Evolutionary conservation across 1,140 invertebrate species (phyloP).

Genomic region (Papilio polyxenes): DNA sequence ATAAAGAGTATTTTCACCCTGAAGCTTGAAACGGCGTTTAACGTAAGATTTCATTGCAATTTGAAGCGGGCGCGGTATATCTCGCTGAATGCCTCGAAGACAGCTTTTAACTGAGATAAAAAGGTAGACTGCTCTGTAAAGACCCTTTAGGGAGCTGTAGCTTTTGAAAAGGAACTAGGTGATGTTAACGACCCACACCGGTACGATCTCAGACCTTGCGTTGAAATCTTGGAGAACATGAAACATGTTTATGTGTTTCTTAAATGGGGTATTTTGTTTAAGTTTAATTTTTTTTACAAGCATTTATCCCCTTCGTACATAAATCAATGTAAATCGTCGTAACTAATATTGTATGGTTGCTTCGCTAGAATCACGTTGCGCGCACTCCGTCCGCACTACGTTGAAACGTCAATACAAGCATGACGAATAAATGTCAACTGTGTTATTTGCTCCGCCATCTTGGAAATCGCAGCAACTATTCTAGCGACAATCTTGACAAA

Average conservation of each 20-base stretch:
- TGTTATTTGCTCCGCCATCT: too few species aligned
- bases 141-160: conserved; percentile 52
- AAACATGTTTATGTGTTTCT: conserved; percentile 7
- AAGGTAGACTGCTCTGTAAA: conserved; percentile 54
- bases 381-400: too few species aligned
- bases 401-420: too few species aligned
- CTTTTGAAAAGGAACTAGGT: conserved; percentile 46
- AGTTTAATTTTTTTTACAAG: not conserved
- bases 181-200: conserved; percentile 51
- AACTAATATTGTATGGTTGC: too few species aligned
- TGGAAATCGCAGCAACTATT: too few species aligned
- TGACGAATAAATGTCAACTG: too few species aligned
- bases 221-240: conserved; percentile 37
- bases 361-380: too few species aligned
- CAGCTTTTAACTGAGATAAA: conserved; percentile 58
- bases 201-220: conserved; percentile 43
- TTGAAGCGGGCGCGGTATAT: conserved; percentile 42
- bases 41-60: conserved; percentile 38
- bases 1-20: not conserved
- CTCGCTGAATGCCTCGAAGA: conserved; percentile 50
- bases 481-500: too few species aligned
- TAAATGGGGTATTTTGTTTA: conserved; percentile 36
- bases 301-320: too few species aligned
- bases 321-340: too few species aligned
- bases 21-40: conserved; percentile 23